Evolutionary conservation across 2,888 invertebrate genomes (phyloP).

Genomic region (Melinaea menophilus): DNA sequence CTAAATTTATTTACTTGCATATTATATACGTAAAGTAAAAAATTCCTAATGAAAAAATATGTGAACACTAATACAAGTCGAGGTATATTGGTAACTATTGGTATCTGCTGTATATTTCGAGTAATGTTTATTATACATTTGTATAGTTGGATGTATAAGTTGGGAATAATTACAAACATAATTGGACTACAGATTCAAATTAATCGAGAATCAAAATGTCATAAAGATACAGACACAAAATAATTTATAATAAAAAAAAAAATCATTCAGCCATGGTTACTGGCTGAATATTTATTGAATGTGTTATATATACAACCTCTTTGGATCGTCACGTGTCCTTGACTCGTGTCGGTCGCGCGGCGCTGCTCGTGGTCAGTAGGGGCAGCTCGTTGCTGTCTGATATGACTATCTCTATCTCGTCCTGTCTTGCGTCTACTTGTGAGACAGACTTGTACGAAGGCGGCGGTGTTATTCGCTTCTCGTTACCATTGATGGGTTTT

Average conservation of each 20-base stretch:
- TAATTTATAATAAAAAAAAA: neutral
- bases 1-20: too few relatives aligned
- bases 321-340: constrained; percentile 34
- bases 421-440: constrained; percentile 42
- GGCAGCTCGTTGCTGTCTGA: constrained; percentile 32
- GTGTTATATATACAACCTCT: neutral
- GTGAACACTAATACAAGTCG: neutral
- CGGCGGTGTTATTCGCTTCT: constrained; percentile 49
- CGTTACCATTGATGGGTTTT: constrained; percentile 42
- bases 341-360: constrained; percentile 21
- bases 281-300: too few relatives aligned
- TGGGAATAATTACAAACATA: too few relatives aligned
- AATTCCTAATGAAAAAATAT: too few relatives aligned
- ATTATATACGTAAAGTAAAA: too few relatives aligned
- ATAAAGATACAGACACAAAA: too few relatives aligned
- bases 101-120: too few relatives aligned
- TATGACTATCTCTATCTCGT: constrained; percentile 54
- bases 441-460: constrained; percentile 59
- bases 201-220: too few relatives aligned
- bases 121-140: too few relatives aligned
- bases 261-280: neutral
- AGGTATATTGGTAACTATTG: constrained; percentile 19
- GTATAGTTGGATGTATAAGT: too few relatives aligned
- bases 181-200: too few relatives aligned
- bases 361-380: constrained; percentile 22